Evolutionary conservation across 1,140 invertebrate genomes (phyloP), one percentile per base, ranked within the genome.

Genomic region (Drosophila guanche): DNA sequence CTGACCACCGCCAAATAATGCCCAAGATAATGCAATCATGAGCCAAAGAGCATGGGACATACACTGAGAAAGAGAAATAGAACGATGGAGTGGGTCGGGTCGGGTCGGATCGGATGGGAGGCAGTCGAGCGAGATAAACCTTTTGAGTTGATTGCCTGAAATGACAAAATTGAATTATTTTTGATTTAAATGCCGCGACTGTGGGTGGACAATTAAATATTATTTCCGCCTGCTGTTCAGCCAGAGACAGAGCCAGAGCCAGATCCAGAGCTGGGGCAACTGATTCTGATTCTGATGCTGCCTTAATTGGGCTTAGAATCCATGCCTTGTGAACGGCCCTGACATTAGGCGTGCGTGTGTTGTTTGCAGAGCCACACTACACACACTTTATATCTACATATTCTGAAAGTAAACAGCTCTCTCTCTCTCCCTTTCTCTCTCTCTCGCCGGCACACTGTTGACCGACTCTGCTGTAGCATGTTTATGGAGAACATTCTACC

Each of bases 91-190:
- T 14, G 33, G 5, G 7, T 27, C 29, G 29, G 8, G 3, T 12
- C 33, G 33, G 33, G 8, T 10, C 7, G 29, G 27, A 8, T 10
- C 7, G 29, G 33, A 37, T 69, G 43, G 51, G 45, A 67, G 72
- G 67, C 71, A 75, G 23, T 46, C 37, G 62, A 76, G 68, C 68
- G 61, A 68, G 76, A 84, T 85, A 79, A 85, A 81, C 62, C 57
- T 80, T 76, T 86, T 66, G 47, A 60, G 53, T 88, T 88, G 83
- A 88, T 88, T 88, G 84, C 71, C 80, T 89, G 77, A 89, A 69
- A 89, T 89, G 86, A 85, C 77, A 85, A 78, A 89, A 89, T 89
- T 89, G 76, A 89, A 89, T 85, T 89, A 86, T 80, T 89, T 37
- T 89, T 89, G 77, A 89, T 81, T 89, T 89, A 77, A 85, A 60